A percentile compares a stretch with the other conserved stretches of the same genome.
phyloP scores from a whole-genome alignment of 2,113 vertebrate species.

The Hydropotes inermis region DNA sequence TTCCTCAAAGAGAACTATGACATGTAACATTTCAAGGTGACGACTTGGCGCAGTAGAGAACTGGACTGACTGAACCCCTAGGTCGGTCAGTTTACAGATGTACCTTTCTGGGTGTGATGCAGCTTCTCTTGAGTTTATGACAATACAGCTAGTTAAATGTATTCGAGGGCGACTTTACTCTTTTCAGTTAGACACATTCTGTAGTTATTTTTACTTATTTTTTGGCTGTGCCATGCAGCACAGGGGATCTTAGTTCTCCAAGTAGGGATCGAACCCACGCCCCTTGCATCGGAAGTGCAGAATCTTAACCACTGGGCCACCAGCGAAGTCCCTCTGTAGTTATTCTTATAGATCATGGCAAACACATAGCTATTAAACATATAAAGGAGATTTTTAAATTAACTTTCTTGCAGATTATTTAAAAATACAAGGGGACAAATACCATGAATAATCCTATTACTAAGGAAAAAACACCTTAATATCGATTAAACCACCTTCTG shows the following conservation, averaged over 20 bases:
- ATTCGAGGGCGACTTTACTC: not conserved
- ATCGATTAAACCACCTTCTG: not conserved
- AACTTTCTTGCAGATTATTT: not conserved
- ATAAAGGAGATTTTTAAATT: not conserved
- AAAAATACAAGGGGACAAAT: not conserved
- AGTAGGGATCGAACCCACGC: accelerated
- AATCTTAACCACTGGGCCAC: not conserved
- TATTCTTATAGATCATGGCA: not conserved
- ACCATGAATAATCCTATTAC: not conserved
- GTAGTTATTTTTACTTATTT: not conserved
- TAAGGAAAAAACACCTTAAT: not conserved
- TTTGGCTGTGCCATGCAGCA: accelerated
- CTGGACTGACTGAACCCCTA: not conserved
- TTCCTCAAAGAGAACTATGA: not conserved
- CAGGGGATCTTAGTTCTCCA: not conserved
- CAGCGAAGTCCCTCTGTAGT: not conserved
- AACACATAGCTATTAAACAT: not conserved
- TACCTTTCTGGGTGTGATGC: not conserved
- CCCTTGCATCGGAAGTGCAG: not conserved
- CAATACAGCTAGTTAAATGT: not conserved
- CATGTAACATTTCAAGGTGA: not conserved
- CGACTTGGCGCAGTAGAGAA: not conserved
- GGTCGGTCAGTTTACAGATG: not conserved
- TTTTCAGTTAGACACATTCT: slow-evolving; percentile 41
- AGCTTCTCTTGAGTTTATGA: not conserved